phyloP scores from a whole-genome alignment of 1,140 invertebrate genomes.

The Drosophila aff. region DNA sequence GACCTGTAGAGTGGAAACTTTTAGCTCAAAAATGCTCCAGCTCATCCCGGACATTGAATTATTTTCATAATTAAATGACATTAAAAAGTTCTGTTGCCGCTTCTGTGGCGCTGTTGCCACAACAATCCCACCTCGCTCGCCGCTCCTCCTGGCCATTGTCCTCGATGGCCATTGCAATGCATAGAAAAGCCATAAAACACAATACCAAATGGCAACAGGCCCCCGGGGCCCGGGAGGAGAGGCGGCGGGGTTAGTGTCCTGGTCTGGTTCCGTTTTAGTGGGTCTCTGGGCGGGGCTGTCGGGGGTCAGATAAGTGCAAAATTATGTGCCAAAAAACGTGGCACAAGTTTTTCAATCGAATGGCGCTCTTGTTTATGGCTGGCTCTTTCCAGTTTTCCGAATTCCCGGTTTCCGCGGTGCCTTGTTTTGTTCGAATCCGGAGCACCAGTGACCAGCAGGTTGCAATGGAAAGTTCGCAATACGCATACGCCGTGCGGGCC shows the following conservation, averaged over 20 bases:
- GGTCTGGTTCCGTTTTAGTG: conserved; percentile 1
- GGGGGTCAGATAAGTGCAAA: conserved; percentile 78
- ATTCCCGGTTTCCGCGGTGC: conserved; percentile 21
- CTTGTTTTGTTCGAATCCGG: conserved; percentile 26
- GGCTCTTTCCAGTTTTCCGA: conserved; percentile 32
- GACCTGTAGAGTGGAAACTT: conserved; percentile 16
- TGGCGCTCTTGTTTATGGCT: conserved; percentile 60
- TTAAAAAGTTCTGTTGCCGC: conserved; percentile 55
- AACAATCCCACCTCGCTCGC: background rate
- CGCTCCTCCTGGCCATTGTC: conserved; percentile 24
- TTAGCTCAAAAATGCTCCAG: conserved; percentile 4
- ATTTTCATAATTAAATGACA: conserved; percentile 77
- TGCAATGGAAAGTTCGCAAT: conserved; percentile 28
- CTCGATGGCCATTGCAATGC: conserved; percentile 66
- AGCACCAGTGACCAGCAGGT: conserved; percentile 30
- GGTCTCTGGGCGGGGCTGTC: conserved; percentile 37
- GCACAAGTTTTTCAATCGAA: conserved; percentile 77
- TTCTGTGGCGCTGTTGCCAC: conserved; percentile 20
- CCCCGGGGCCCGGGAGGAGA: background rate
- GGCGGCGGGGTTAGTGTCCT: conserved; percentile 10
- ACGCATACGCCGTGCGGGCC: conserved; percentile 54
- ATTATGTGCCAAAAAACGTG: conserved; percentile 64
- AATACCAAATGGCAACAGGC: conserved; percentile 56
- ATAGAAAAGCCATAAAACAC: conserved; percentile 76
- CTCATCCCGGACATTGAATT: conserved; percentile 31